Evolutionary conservation across 2,113 vertebrate genomes (phyloP), one percentile per base, ranked within the genome.

Genomic region (Gadus macrocephalus): DNA sequence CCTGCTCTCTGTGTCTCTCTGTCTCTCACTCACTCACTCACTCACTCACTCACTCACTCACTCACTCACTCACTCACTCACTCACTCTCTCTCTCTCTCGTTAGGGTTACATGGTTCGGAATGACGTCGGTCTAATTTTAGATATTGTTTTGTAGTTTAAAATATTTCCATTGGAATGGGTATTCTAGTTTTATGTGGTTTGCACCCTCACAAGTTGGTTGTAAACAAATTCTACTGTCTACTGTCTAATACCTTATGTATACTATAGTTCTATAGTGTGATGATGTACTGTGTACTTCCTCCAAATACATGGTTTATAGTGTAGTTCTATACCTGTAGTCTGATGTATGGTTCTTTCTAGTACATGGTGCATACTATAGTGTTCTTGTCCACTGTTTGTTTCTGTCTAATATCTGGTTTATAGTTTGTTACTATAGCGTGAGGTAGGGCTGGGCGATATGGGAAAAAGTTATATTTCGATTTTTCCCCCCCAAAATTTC

Each of bases 11-110:
- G n/a, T n/a, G n/a, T n/a, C 72, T 78, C 72, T 79, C 68, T 83
- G 84, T 83, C 85, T 90, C 88, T 87, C 78, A 8, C 4, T 61
- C 7, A 66, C 76, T 71, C 68, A 81, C 68, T 85, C 81, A 60
- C 38, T 35, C 58, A 56, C 68, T 59, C 72, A 69, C 74, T 42
- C 28, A 15, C 35, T 17, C 76, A 63, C 74, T 63, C 38, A 15
- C 72, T 79, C 68, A 82, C 85, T 83, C 84, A 88, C 88, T 87
- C 78, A 8, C 4, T 58, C 7, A 82, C 81, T 63, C 38, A 25
- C 58, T 55, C 68, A 53, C 72, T 71, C 74, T 42, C 25, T 17
- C 27, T 17, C 69, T 66, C 25, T 55, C n/a, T 20, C 58, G 76
- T 78, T 68, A 56, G 61, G 70, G 61, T 76, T 73, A 49, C 12